phyloP scores from a whole-genome alignment of 1,140 invertebrate species.

The Drosophila lacertosa region DNA sequence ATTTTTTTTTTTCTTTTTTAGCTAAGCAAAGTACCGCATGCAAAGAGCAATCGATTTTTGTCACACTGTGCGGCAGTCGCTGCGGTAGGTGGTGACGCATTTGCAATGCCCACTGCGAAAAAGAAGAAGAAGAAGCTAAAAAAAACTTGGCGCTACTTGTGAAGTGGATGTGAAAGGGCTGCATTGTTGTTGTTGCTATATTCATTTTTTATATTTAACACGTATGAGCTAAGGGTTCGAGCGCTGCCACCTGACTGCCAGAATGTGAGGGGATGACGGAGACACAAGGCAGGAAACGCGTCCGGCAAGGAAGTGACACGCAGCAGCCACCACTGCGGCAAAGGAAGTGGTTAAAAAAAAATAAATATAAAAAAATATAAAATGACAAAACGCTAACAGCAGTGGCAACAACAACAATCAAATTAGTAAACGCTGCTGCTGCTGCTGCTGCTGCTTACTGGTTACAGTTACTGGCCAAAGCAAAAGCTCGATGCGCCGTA shows the following conservation, averaged over 20 bases:
- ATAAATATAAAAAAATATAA: constrained; percentile 49
- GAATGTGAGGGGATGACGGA: constrained; percentile 28
- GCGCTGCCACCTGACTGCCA: constrained; percentile 42
- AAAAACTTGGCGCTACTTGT: constrained; percentile 11
- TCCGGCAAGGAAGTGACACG: constrained; percentile 23
- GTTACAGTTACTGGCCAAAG: constrained; percentile 49
- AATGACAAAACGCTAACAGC: constrained; percentile 38
- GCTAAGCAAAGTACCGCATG: neutral
- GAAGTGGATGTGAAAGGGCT: constrained; percentile 12
- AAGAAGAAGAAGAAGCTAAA: neutral
- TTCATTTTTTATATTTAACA: constrained; percentile 2
- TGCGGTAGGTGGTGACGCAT: constrained; percentile 20
- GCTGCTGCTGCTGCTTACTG: constrained; percentile 39
- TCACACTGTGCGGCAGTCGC: constrained; percentile 34
- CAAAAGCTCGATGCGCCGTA: constrained; percentile 66
- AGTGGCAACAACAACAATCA: constrained; percentile 13
- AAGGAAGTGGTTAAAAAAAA: constrained; percentile 79
- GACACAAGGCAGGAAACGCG: constrained; percentile 43
- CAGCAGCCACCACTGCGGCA: constrained; percentile 39
- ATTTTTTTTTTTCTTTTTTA: neutral
- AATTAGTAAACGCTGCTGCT: constrained; percentile 33
- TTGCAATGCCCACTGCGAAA: constrained; percentile 21
- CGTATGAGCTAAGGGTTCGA: constrained; percentile 1
- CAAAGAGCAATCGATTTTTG: constrained; percentile 35
- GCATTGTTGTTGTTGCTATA: constrained; percentile 13